phyloP scores from a whole-genome alignment of 2,888 invertebrate genomes.

The Drosophila peninsularis region DNA sequence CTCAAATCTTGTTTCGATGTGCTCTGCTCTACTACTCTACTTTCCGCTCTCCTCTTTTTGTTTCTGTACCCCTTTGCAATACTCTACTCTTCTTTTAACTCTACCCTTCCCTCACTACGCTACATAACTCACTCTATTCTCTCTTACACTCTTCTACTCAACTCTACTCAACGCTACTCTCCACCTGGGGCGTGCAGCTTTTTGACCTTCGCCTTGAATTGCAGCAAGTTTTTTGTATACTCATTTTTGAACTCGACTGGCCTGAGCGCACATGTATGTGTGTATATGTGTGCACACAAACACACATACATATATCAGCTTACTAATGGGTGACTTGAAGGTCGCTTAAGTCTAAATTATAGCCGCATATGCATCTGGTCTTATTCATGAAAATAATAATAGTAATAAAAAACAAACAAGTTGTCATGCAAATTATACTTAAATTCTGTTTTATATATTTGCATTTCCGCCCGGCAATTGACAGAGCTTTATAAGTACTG shows the following conservation, averaged over 20 bases:
- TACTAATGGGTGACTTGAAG: conserved; percentile 12
- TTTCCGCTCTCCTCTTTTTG: too few species aligned
- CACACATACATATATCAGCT: neutral
- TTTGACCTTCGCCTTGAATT: conserved; percentile 76
- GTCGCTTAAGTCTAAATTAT: conserved; percentile 17
- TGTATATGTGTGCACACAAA: neutral
- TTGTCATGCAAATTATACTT: conserved; percentile 21
- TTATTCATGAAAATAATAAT: conserved; percentile 1
- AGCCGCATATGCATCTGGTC: conserved; percentile 14
- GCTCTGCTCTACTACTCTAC: neutral
- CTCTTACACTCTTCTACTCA: too few species aligned
- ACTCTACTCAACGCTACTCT: neutral
- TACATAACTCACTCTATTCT: too few species aligned
- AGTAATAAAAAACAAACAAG: conserved; percentile 5
- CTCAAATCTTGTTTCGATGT: too few species aligned
- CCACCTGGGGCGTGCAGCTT: conserved; percentile 47
- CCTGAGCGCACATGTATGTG: conserved; percentile 10
- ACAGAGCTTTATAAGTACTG: neutral
- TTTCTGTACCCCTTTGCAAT: too few species aligned
- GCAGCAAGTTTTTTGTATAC: conserved; percentile 21
- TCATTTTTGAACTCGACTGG: conserved; percentile 33
- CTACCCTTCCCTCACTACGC: too few species aligned
- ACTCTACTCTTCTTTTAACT: too few species aligned
- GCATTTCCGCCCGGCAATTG: conserved; percentile 30
- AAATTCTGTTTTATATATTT: conserved; percentile 21